Base-by-base conservation (phyloP, 2,113 vertebrate species). In the Vulpes ferrilata region DNA sequence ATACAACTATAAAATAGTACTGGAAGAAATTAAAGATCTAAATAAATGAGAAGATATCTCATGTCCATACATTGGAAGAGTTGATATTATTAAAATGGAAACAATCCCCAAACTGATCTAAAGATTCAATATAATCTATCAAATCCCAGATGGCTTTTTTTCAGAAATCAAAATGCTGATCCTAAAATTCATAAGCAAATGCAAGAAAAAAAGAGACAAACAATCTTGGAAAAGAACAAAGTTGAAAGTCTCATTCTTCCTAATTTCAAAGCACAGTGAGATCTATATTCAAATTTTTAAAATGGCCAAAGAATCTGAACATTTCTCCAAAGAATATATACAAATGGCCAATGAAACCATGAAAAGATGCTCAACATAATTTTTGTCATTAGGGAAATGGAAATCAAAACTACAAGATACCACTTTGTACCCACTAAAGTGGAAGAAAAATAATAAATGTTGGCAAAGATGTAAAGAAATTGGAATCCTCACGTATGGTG, bases 171-270 rank as follows among this genome's bases (percentile, higher is more conserved):
- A 60, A 13, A 85, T 64, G 11, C 13, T 73, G 7, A 78, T 82
- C 53, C 30, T 91, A 88, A 97, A 97, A 89, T 88, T 76, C 16
- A 59, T 51, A 89, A 69, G 38, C 17, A 95, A 91, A 93, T 93
- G 3, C 2, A 88, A 86, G n/a, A 85, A 55, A 89, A 51, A 83
- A 92, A 84, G 78, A 84, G 16, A 81, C 59, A 91, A 85, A 87
- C 53, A 81, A 23, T 35, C 27, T 69, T 86, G 6, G 76, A 88
- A 84, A 96, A 88, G 13, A 86, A 69, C 23, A 57, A 81, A 86
- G 4, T 51, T 87, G 32, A 12, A 88, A 90, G 35, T 81, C n/a
- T 81, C 48, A 71, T 7, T 55, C 20, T 53, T 73, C 35, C 43
- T 43, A 22, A 89, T 71, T 76, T 81, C 55, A 30, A 92, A 79